Evolutionary conservation across 1,140 invertebrate genomes (phyloP).

Genomic region (Cydia amplana): DNA sequence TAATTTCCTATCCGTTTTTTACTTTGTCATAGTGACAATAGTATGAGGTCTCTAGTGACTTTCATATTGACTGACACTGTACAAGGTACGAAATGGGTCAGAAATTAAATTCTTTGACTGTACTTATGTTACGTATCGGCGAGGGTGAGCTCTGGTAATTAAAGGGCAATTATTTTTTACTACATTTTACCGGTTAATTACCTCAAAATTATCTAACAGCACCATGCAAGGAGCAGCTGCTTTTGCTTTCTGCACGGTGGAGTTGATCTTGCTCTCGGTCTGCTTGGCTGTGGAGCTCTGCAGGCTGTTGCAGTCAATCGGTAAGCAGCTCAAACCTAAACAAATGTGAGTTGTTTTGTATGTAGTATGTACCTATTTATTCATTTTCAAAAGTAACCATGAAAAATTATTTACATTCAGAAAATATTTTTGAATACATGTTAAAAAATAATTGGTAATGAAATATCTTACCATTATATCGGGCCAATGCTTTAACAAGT

Average conservation of each 20-base stretch:
- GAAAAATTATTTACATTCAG: conserved; percentile 29
- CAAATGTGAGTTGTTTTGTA: no score
- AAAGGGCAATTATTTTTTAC: background rate
- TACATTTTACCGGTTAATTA: conserved; percentile 39
- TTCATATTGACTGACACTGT: no score
- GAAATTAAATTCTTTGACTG: no score
- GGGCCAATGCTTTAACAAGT: conserved; percentile 65
- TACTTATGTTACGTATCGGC: no score
- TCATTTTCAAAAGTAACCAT: no score
- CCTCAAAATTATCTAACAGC: conserved; percentile 74
- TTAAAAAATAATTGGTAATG: conserved; percentile 4
- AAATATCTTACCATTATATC: conserved; percentile 66
- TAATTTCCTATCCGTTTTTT: no score
- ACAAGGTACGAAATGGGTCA: no score
- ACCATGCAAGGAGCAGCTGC: conserved; percentile 67
- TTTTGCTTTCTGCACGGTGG: conserved; percentile 72
- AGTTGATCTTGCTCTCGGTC: conserved; percentile 75
- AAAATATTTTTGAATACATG: conserved; percentile 1
- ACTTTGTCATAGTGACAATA: no score
- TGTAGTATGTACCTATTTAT: no score
- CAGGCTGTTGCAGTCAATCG: conserved; percentile 67
- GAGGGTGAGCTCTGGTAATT: no score
- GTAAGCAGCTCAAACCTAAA: conserved; percentile 64
- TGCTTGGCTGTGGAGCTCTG: conserved; percentile 76
- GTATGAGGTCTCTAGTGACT: no score